Conservation (phyloP, 2,888 invertebrate genomes). For the Odontomyia ornata region DNA sequence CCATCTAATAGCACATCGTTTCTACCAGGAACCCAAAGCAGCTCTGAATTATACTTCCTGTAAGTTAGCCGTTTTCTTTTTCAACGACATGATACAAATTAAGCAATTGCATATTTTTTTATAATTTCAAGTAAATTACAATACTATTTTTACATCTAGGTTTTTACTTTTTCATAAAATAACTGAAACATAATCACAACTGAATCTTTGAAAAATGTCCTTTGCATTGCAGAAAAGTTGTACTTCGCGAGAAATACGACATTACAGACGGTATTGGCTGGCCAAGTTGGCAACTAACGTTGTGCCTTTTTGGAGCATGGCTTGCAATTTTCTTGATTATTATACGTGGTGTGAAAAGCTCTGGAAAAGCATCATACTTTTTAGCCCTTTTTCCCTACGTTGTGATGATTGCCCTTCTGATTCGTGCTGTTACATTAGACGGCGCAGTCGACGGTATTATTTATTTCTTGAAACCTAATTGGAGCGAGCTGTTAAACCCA, state of each 20-base stretch:
- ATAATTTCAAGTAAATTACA: too few species aligned
- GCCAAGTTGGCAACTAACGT: conserved; percentile 75
- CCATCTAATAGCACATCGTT: conserved; percentile 13
- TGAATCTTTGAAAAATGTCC: too few species aligned
- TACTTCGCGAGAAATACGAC: conserved; percentile 65
- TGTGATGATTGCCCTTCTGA: conserved; percentile 77
- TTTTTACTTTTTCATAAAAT: too few species aligned
- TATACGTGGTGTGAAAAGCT: conserved; percentile 77
- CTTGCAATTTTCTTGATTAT: conserved; percentile 74
- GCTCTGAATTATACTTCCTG: conserved; percentile 71
- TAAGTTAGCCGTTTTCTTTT: conserved; percentile 62
- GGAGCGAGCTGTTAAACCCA: conserved; percentile 76
- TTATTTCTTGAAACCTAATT: conserved; percentile 82
- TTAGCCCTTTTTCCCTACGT: conserved; percentile 87
- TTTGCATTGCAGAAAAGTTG: conserved; percentile 67
- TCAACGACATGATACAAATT: neutral
- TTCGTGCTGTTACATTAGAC: conserved; percentile 71
- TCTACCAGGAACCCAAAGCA: conserved; percentile 61
- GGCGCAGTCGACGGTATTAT: conserved; percentile 79
- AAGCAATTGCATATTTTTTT: too few species aligned
- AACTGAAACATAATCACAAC: too few species aligned
- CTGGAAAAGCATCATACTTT: conserved; percentile 64
- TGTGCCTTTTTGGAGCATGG: conserved; percentile 76
- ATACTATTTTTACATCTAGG: too few species aligned
- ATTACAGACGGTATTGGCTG: conserved; percentile 63